Base-by-base conservation (phyloP, 2,888 invertebrate species). In the Apamea sordens region DNA sequence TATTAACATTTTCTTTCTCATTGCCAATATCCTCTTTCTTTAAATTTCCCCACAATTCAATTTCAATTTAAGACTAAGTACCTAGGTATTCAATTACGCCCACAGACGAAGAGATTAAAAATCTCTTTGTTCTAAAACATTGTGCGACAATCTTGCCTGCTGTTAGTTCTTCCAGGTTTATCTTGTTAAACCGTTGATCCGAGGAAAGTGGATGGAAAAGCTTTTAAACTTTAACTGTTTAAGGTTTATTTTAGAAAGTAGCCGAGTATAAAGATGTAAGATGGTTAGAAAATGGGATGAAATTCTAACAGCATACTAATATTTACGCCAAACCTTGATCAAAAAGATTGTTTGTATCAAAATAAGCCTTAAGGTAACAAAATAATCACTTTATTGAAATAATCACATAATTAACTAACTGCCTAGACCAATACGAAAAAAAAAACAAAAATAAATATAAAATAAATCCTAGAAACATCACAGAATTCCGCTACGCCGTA, bases 201-300 rank as follows among this genome's bases (percentile, higher is more conserved):
- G 18, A 76, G 56, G 41, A 65, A 61, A 86, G 83, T 72, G 76
- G 73, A 63, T 82, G 61, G 75, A 67, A 85, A 85, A 85, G 83
- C 86, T 85, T 85, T 85, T 86, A 83, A 80, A 86, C 32, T 86
- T 83, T 71, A 73, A 64, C 70, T 76, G 73, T 76, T 64, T 76
- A 65, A 67, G n/a, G 63, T 77, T 47, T 72, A 69, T 75, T 61
- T 77, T 77, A 44, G 50, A 79, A 83, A 79, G 8, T 15, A 73
- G 73, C n/a, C 59, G 8, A 44, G 24, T 21, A 41, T 41, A 36
- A 32, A 32, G 3, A 32, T 32, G 32, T 32, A 21, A 65, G 8
- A 11, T 65, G 24, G 64, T 0, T 21, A 0, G 21, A n/a, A n/a
- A 56, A 44, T 56, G 13, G 11, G 15, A 32, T n/a, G 13, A 18